These are phyloP conservation scores for Trachymyrmex septentrionalis DNA, from an alignment of 1,140 invertebrate genomes.

Conservation along the genomic window DNA sequence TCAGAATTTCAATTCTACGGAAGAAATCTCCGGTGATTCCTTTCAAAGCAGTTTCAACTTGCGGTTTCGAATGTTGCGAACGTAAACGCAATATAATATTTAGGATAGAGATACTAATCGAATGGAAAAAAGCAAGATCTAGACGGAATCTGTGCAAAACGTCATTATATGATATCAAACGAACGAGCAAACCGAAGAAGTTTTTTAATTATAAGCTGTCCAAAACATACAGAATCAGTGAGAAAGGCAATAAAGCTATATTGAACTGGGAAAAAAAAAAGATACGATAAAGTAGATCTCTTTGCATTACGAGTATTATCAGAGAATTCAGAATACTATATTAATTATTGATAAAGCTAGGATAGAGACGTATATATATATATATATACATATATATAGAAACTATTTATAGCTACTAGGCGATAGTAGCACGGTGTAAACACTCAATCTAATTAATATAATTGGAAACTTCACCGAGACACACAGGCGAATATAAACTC, in stretches of 20 bases:
- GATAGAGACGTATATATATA: slow-evolving; percentile 62
- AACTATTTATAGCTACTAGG: slow-evolving; percentile 68
- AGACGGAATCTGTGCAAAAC: slow-evolving; percentile 33
- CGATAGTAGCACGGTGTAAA: slow-evolving; percentile 68
- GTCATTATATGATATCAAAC: slow-evolving; percentile 63
- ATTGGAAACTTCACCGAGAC: slow-evolving; percentile 51
- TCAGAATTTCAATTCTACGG: neutral
- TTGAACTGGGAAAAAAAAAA: slow-evolving; percentile 72
- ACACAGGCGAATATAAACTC: slow-evolving; percentile 36
- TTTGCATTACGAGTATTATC: slow-evolving; percentile 75
- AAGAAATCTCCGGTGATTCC: neutral
- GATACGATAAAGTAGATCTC: slow-evolving; percentile 76
- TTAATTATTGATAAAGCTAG: slow-evolving; percentile 73
- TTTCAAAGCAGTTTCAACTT: slow-evolving; percentile 22
- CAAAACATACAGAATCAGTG: slow-evolving; percentile 77
- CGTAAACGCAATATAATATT: slow-evolving; percentile 64
- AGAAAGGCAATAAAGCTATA: slow-evolving; percentile 78
- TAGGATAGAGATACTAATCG: slow-evolving; percentile 63
- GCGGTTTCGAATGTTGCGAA: slow-evolving; percentile 45
- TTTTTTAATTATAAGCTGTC: slow-evolving; percentile 76
- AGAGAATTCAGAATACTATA: slow-evolving; percentile 72
- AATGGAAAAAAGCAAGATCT: slow-evolving; percentile 17
- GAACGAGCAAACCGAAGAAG: slow-evolving; percentile 30
- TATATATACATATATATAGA: slow-evolving; percentile 46
- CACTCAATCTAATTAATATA: slow-evolving; percentile 58